Base-by-base conservation (phyloP, 2,113 vertebrate genomes). In the Petrocephalus zakoni region DNA sequence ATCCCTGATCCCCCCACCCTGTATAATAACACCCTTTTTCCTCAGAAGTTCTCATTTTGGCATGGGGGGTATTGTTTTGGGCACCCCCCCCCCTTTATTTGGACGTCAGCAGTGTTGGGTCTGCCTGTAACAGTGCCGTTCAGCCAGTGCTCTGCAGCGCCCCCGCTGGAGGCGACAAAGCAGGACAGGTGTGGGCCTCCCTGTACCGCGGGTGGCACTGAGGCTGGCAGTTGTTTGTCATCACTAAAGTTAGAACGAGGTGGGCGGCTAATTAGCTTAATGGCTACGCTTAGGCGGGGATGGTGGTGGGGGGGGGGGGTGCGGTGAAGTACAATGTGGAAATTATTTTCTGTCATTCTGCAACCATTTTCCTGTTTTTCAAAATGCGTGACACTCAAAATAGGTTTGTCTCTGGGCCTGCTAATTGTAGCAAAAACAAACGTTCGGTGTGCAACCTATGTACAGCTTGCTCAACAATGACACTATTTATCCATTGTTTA, bases 351-450 rank as follows among this genome's bases (percentile, higher is more conserved):
- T 88, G 93, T 94, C 94, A 72, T 88, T 92, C 91, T 91, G 94
- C 94, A 92, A 92, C 92, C 93, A 94, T 95, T 94, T 94, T 96
- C 95, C 95, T 96, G 93, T 95, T 95, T 93, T 93, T 93, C 90
- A 94, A 93, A 92, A 92, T 93, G 89, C 90, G 87, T 91, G 51
- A 72, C 90, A 93, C 94, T 95, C 95, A 96, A 95, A 96, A 96
- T 96, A 96, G 94, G 93, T 92, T 91, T 92, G 92, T 25, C 92
- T 90, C 93, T 95, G 93, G 90, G 46, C 22, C 34, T 92, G 90
- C 94, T 94, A 92, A 93, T 94, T 92, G 92, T 85, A 84, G 22
- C 19, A 84, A 49, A 49, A 84, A 51, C 81, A 78, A 52, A 49
- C 49, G 2, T 52, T 47, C 46, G n/a, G 2, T 25, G 46, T 25